phyloP scores from a whole-genome alignment of 2,797 vertebrate genomes.

The Galagoides demidoff region DNA sequence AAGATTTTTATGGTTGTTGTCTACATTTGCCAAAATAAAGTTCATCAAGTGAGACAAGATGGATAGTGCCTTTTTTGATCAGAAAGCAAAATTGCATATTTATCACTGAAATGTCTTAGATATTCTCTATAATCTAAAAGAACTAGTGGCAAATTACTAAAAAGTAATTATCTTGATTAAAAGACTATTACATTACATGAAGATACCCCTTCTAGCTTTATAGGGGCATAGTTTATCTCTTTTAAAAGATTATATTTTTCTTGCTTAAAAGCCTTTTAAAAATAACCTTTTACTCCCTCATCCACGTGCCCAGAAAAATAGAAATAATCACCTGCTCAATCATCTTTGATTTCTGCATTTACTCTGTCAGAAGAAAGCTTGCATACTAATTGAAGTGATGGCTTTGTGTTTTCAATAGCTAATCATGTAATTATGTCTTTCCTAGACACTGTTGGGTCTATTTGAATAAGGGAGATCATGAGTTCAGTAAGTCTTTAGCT shows the following conservation, averaged over 20 bases:
- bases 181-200: constrained; percentile 46
- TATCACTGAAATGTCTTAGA: constrained; percentile 42
- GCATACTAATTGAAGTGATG: constrained; percentile 65
- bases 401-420: constrained; percentile 77
- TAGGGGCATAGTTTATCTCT: constrained; percentile 47
- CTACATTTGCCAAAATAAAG: constrained; percentile 19
- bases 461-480: constrained; percentile 65
- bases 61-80: constrained; percentile 46
- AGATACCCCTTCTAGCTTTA: constrained; percentile 28
- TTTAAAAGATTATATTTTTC: constrained; percentile 56
- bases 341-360: constrained; percentile 77
- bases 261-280: constrained; percentile 64
- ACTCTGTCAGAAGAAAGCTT: constrained; percentile 63
- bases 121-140: constrained; percentile 38
- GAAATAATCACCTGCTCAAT: constrained; percentile 66
- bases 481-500: constrained; percentile 69
- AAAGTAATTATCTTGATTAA: constrained; percentile 62
- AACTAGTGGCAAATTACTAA: constrained; percentile 47
- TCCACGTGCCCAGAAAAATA: constrained; percentile 65
- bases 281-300: constrained; percentile 68
- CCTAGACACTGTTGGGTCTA: constrained; percentile 64
- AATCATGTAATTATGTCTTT: constrained; percentile 75
- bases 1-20: constrained; percentile 39
- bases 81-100: constrained; percentile 50
- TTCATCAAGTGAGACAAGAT: constrained; percentile 32